Evolutionary conservation across 1,140 invertebrate species (phyloP), one percentile per base, ranked within the genome.

Genomic region (Pogonomyrmex barbatus): DNA sequence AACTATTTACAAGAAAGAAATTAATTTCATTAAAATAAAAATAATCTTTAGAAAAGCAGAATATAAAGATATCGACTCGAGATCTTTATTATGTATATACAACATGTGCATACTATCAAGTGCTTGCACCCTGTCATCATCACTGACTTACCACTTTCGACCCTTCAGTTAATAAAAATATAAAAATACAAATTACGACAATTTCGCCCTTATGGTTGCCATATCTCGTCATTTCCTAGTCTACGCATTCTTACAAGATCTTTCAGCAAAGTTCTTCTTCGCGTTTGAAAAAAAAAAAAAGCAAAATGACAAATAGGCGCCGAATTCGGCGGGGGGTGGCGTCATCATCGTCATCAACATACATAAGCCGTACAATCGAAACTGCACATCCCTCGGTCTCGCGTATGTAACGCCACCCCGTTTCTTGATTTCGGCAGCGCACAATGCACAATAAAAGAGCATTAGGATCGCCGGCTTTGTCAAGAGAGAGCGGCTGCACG

Each of bases 391-490:
- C 83, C 87, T 86, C 67, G 78, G 84, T 52, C 45, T 85, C 70
- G 81, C 71, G 88, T 60, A 33, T 52, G 33, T 36, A 50, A 62
- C 47, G 58, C 52, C 33, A 71, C 86, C 86, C 85, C 73, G 85
- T 89, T 87, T 76, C 89, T 91, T 92, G 88, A 91, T 91, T 68
- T 91, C 86, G 86, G 75, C 90, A 88, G 91, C 83, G 89, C 91
- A 94, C 94, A 94, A 94, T 94, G 93, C 92, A 94, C 94, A 94
- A 94, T 94, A 95, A 95, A 94, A 94, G 94, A 95, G 94, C 94
- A 95, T 95, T 95, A 94, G 94, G 65, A 94, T 94, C 92, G 93
- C 88, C 91, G 92, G 93, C 94, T 94, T 94, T 94, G 94, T 94
- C 93, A 91, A 62, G 33, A 93, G 91, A 83, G 68, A 93, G 91